Evolutionary conservation across 1,140 invertebrate genomes (phyloP), one percentile per base, ranked within the genome.

Genomic region (Neocloeon triangulifer): DNA sequence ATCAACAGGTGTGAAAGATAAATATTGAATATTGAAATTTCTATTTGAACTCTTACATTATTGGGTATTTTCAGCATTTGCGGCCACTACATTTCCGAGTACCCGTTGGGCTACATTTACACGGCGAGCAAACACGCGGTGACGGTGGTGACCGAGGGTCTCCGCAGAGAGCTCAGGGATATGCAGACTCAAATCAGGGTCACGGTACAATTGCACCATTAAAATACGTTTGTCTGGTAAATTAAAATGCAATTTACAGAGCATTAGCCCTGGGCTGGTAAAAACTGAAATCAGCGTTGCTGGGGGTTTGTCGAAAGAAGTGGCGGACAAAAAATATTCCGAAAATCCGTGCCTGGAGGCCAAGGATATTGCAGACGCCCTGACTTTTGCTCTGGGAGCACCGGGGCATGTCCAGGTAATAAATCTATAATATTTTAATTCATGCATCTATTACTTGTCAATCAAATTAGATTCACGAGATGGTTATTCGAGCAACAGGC

Each of bases 1-100:
- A 55, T 73, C 19, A 69, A 64, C 47, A 68, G 65, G 63, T 64
- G n/a, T n/a, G n/a, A n/a, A n/a, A n/a, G n/a, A n/a, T n/a, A n/a
- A n/a, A n/a, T n/a, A n/a, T n/a, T n/a, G n/a, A n/a, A n/a, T n/a
- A n/a, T n/a, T n/a, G n/a, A n/a, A n/a, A n/a, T n/a, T n/a, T n/a
- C n/a, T n/a, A n/a, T n/a, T n/a, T n/a, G n/a, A n/a, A n/a, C n/a
- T n/a, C n/a, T n/a, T n/a, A n/a, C n/a, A n/a, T n/a, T n/a, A n/a
- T n/a, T n/a, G n/a, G n/a, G n/a, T n/a, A n/a, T n/a, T n/a, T n/a
- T n/a, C n/a, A n/a, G 27, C n/a, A 29, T 29, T 16, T 14, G 14
- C 13, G 27, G 27, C 13, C 27, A 29, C 27, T 3, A 14, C 8
- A 29, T 29, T 9, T n/a, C 19, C 10, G 10, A 14, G 9, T 14